phyloP scores from a whole-genome alignment of 2,888 invertebrate species.

The Cyaniris semiargus region DNA sequence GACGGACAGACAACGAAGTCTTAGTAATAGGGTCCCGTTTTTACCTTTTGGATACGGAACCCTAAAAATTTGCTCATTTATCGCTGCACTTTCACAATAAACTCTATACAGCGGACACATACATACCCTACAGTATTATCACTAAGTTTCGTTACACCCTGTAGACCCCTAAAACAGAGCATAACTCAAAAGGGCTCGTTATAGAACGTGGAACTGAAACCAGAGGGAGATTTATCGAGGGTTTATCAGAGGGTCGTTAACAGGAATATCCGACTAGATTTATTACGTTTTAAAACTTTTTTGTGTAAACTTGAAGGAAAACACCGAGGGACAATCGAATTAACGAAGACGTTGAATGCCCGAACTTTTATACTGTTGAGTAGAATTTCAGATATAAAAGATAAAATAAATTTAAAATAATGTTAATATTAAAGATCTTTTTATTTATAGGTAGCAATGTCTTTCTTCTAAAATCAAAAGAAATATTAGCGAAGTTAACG shows the following conservation, averaged over 20 bases:
- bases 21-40: too few relatives aligned
- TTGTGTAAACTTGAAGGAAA: constrained; percentile 16
- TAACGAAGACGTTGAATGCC: neutral
- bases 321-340: neutral
- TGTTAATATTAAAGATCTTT: neutral
- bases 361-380: neutral
- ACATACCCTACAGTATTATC: too few relatives aligned
- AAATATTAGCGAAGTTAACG: neutral
- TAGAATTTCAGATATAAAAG: neutral
- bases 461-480: neutral
- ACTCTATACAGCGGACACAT: too few relatives aligned
- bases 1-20: too few relatives aligned
- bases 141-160: too few relatives aligned
- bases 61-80: too few relatives aligned
- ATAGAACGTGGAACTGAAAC: constrained; percentile 27
- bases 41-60: too few relatives aligned
- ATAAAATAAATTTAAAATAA: neutral
- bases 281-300: constrained; percentile 26
- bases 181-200: constrained; percentile 16
- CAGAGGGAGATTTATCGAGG: constrained; percentile 24
- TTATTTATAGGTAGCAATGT: neutral
- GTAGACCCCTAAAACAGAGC: neutral
- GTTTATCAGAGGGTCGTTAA: constrained; percentile 23
- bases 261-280: constrained; percentile 24
- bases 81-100: too few relatives aligned